phyloP scores from a whole-genome alignment of 2,797 vertebrate genomes.

The Anableps anableps region DNA sequence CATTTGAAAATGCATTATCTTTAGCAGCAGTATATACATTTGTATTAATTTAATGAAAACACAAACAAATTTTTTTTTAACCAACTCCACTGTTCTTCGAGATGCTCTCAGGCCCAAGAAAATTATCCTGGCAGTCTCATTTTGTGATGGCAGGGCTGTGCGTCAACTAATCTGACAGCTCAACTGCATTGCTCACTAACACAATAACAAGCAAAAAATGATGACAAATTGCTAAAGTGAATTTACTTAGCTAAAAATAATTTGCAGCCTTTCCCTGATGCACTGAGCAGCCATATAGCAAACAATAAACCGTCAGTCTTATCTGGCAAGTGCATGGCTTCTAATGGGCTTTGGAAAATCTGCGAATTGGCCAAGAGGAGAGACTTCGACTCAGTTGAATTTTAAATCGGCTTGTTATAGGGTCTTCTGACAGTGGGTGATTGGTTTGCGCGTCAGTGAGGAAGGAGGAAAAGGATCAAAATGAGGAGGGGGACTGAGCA shows the following conservation, averaged over 20 bases:
- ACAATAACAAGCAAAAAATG: slow-evolving; percentile 24
- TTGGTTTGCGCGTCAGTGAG: slow-evolving; percentile 49
- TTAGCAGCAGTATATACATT: neutral
- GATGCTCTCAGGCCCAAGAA: slow-evolving; percentile 4
- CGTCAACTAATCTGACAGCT: slow-evolving; percentile 21
- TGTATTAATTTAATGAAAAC: neutral
- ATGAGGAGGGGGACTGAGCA: neutral
- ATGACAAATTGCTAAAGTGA: slow-evolving; percentile 18
- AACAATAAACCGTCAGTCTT: slow-evolving; percentile 11
- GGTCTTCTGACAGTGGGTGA: slow-evolving; percentile 43
- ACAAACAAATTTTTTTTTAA: neutral
- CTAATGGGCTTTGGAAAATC: slow-evolving; percentile 50
- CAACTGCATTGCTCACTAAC: slow-evolving; percentile 36
- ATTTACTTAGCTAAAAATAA: slow-evolving; percentile 20
- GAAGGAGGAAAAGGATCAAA: slow-evolving; percentile 1
- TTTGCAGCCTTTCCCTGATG: slow-evolving; percentile 3
- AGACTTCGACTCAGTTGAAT: slow-evolving; percentile 21
- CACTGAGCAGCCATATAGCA: slow-evolving; percentile 18
- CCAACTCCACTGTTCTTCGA: neutral
- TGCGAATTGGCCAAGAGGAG: slow-evolving; percentile 35
- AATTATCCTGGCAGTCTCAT: slow-evolving; percentile 6
- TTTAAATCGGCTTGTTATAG: slow-evolving; percentile 48
- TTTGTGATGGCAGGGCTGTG: neutral
- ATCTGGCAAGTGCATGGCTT: slow-evolving; percentile 38
- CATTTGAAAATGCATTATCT: slow-evolving; percentile 8